These are phyloP conservation scores for Caenorhabditis zanzibari DNA, from an alignment of 2,888 invertebrate species.

Conservation along the genomic window DNA sequence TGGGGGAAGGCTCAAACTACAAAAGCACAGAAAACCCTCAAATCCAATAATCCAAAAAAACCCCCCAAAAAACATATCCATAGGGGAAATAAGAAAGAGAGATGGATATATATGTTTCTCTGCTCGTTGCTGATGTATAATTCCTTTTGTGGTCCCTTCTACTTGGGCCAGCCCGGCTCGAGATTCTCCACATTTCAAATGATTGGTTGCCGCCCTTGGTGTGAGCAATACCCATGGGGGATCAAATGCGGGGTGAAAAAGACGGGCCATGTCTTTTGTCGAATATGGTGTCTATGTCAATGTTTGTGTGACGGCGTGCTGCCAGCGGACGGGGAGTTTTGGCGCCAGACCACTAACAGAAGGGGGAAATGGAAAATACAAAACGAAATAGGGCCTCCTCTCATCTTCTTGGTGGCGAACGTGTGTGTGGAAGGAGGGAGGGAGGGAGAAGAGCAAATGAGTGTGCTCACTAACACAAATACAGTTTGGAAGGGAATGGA, in stretches of 20 bases:
- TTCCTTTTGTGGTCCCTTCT: slow-evolving; percentile 51
- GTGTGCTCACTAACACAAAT: slow-evolving; percentile 46
- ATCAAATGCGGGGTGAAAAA: slow-evolving; percentile 34
- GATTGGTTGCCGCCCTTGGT: slow-evolving; percentile 38
- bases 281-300: slow-evolving; percentile 36
- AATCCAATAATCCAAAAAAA: slow-evolving; percentile 33
- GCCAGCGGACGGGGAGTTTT: background rate
- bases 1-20: slow-evolving; percentile 15
- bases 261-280: slow-evolving; percentile 6
- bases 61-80: slow-evolving; percentile 19
- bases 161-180: slow-evolving; percentile 1
- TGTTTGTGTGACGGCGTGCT: slow-evolving; percentile 29
- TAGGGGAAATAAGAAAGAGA: no score
- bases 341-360: slow-evolving; percentile 20
- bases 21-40: slow-evolving; percentile 12
- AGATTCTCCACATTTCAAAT: slow-evolving; percentile 48
- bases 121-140: slow-evolving; percentile 30
- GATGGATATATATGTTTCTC: slow-evolving; percentile 21
- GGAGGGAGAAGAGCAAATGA: slow-evolving; percentile 36
- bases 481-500: slow-evolving; percentile 22
- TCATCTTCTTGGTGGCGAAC: no score
- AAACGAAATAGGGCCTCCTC: no score
- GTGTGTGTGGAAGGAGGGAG: slow-evolving; percentile 17
- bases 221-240: slow-evolving; percentile 36
- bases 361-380: background rate